These are phyloP conservation scores for Hypothenemus hampei DNA, from an alignment of 1,140 invertebrate species.

Conservation along the genomic window DNA sequence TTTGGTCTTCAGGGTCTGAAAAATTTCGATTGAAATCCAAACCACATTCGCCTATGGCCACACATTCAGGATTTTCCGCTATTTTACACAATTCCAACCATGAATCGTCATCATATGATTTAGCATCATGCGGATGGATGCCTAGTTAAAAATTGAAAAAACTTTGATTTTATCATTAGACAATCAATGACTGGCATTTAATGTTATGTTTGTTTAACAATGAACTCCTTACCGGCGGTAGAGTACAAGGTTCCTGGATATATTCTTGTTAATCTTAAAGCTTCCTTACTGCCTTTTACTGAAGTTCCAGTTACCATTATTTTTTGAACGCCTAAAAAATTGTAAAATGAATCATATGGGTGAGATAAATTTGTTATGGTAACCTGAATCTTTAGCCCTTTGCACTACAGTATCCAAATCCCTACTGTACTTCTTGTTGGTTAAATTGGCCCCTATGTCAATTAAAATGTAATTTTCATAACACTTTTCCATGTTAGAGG, in stretches of 20 bases:
- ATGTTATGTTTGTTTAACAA: background rate
- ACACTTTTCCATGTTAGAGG: slow-evolving; percentile 51
- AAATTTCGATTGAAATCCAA: slow-evolving; percentile 93
- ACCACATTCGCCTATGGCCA: slow-evolving; percentile 90
- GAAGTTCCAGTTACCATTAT: slow-evolving; percentile 91
- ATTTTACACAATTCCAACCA: slow-evolving; percentile 67
- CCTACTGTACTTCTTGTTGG: slow-evolving; percentile 89
- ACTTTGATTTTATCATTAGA: too few relatives aligned
- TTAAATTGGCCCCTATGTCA: slow-evolving; percentile 91
- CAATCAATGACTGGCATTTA: too few relatives aligned
- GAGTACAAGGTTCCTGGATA: slow-evolving; percentile 88
- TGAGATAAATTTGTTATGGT: background rate
- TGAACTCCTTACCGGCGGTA: slow-evolving; percentile 69
- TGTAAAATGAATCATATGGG: slow-evolving; percentile 21
- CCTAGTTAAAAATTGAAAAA: too few relatives aligned
- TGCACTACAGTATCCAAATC: slow-evolving; percentile 90
- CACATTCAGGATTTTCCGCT: slow-evolving; percentile 79
- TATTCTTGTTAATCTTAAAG: slow-evolving; percentile 77
- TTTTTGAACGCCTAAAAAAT: slow-evolving; percentile 77
- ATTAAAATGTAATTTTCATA: slow-evolving; percentile 89
- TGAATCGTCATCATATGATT: slow-evolving; percentile 80
- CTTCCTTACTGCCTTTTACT: slow-evolving; percentile 84
- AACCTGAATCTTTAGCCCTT: slow-evolving; percentile 86
- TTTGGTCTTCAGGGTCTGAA: slow-evolving; percentile 81
- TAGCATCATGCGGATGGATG: slow-evolving; percentile 93